phyloP scores from a whole-genome alignment of 1,140 invertebrate genomes.

The Cecropterus lyciades region DNA sequence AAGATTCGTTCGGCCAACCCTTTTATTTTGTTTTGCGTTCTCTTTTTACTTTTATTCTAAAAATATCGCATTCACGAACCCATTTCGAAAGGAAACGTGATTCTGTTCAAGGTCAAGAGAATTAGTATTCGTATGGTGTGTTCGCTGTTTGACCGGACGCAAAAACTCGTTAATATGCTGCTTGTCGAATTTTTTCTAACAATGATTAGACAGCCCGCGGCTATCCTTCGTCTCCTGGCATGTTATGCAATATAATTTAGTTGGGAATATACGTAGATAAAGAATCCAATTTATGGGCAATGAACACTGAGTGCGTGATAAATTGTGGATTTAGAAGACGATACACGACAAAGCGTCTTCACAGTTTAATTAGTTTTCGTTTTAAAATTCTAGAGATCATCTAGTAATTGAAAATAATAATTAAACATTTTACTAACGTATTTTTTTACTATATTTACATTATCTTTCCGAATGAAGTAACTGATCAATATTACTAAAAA shows the following conservation, averaged over 20 bases:
- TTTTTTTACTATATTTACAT: too few species aligned
- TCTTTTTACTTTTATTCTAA: slow-evolving; percentile 81
- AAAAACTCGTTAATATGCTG: slow-evolving; percentile 78
- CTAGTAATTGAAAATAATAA: too few species aligned
- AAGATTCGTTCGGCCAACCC: slow-evolving; percentile 71
- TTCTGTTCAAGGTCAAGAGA: slow-evolving; percentile 75
- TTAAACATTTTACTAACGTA: too few species aligned
- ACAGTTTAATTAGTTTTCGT: too few species aligned
- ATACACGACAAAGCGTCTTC: not conserved
- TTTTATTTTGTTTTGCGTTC: slow-evolving; percentile 73
- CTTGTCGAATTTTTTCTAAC: slow-evolving; percentile 69
- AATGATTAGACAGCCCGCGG: slow-evolving; percentile 62
- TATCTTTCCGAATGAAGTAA: too few species aligned
- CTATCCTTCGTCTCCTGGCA: slow-evolving; percentile 37
- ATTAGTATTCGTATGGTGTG: slow-evolving; percentile 80
- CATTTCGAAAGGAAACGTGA: slow-evolving; percentile 83
- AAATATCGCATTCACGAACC: slow-evolving; percentile 80
- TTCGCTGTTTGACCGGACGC: slow-evolving; percentile 76
- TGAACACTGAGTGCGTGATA: too few species aligned
- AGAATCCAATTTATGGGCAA: not conserved
- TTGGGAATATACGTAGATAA: slow-evolving; percentile 24
- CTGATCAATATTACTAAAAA: too few species aligned
- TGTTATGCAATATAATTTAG: slow-evolving; percentile 49
- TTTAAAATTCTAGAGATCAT: too few species aligned
- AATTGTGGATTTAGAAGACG: not conserved